Base-by-base conservation (phyloP, 1,140 invertebrate genomes). In the Pseudomyrmex cubaensis region DNA sequence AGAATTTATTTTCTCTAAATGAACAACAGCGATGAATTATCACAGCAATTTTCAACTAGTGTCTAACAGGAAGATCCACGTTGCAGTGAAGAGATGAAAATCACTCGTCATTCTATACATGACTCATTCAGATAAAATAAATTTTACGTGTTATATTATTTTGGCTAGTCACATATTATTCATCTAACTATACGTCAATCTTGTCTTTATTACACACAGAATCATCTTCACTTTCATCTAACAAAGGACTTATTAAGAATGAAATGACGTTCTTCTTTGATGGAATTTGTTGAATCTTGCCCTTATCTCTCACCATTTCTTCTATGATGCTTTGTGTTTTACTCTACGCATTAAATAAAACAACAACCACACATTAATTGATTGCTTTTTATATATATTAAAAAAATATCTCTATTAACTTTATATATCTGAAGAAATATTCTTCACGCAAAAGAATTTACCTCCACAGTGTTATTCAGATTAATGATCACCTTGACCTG, bases 401-500 rank as follows among this genome's bases (percentile, higher is more conserved):
- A 72, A 20, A 22, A 2, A 22, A 59, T 2, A 25, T 25, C 3
- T 22, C 20, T 61, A 1, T 35, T 35, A 35, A 35, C 35, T 35
- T 35, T 35, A 35, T 35, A 5, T 4, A 35, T 35, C 5, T 35
- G 35, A 20, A n/a, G 9, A 35, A 35, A 35, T 5, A 62, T 22
- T 9, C 64, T 3, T 52, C 3, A 12, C 13, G 12, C 10, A 12
- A 13, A 12, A 91, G 90, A 90, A 93, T 94, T 83, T 92, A 92
- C 78, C 75, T 90, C 76, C 94, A 93, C 0, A 17, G 59, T 74
- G 20, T 90, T 88, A 73, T 95, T 94, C 17, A 95, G 94, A 82
- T 93, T 94, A 59, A 97, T 95, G 2, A 95, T 85, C 52, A 97
- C 90, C 89, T 95, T 94, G 17, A 97, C 95, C 90, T 96, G 95